Evolutionary conservation across 2,797 vertebrate genomes (phyloP).

Genomic region (Huso huso): DNA sequence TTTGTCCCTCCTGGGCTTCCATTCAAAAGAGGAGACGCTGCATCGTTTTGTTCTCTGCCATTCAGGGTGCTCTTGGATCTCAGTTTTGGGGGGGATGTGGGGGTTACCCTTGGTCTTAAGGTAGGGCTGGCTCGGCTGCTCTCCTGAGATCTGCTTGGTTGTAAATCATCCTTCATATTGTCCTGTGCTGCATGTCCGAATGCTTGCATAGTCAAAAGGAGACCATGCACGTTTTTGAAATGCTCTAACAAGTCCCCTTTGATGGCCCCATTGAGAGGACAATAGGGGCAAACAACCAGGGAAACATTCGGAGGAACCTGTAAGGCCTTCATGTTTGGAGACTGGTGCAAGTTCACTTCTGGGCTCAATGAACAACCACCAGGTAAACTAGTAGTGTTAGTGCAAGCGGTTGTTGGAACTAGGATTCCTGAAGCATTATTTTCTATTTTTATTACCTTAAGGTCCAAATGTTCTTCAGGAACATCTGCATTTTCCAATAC

Average conservation of each 20-base stretch:
- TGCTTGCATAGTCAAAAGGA: slow-evolving; percentile 61
- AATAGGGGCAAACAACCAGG: slow-evolving; percentile 75
- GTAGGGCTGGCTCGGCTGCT: slow-evolving; percentile 43
- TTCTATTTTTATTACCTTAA: slow-evolving; percentile 44
- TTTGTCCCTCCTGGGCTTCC: slow-evolving; percentile 53
- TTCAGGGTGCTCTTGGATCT: slow-evolving; percentile 46
- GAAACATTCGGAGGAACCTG: slow-evolving; percentile 29
- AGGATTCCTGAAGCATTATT: slow-evolving; percentile 27
- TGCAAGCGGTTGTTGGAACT: slow-evolving; percentile 23
- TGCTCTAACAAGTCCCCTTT: slow-evolving; percentile 79
- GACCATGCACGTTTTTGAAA: slow-evolving; percentile 73
- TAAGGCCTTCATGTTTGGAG: slow-evolving; percentile 43
- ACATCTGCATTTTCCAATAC: slow-evolving; percentile 32
- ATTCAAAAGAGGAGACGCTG: slow-evolving; percentile 42
- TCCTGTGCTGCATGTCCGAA: slow-evolving; percentile 31
- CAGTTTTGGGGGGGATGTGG: slow-evolving; percentile 40
- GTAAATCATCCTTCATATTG: slow-evolving; percentile 20
- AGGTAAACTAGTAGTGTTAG: slow-evolving; percentile 43
- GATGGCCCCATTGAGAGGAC: slow-evolving; percentile 67
- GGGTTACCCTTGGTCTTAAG: slow-evolving; percentile 46
- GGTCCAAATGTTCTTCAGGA: slow-evolving; percentile 31
- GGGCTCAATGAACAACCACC: slow-evolving; percentile 26
- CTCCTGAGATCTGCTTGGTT: slow-evolving; percentile 35
- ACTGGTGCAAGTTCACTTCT: slow-evolving; percentile 42
- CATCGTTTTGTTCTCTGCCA: slow-evolving; percentile 48